Conservation (phyloP, 2,113 vertebrate genomes). For the Phaethornis superciliosus region DNA sequence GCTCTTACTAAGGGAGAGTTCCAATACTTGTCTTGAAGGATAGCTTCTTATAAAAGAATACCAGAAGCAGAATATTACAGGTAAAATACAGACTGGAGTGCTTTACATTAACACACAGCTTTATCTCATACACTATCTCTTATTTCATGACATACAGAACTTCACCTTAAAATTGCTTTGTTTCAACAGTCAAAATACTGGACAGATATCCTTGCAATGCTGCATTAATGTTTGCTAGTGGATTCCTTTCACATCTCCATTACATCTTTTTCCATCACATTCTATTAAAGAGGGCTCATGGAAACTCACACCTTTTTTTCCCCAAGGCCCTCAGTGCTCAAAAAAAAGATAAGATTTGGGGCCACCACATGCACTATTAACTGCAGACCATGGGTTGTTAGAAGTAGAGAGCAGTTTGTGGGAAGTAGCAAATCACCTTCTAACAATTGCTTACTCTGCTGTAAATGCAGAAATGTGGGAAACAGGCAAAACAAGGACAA, state of each 20-base stretch:
- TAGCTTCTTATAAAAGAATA: not conserved
- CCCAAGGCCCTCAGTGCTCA: not conserved
- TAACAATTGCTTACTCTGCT: conserved; percentile 8
- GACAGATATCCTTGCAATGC: not conserved
- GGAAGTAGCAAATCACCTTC: not conserved
- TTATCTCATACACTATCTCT: not conserved
- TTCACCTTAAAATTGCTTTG: not conserved
- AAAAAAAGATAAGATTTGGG: not conserved
- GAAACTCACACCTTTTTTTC: not conserved
- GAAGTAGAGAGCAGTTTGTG: not conserved
- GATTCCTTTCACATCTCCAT: not conserved
- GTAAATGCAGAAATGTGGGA: conserved; percentile 18
- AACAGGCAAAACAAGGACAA: conserved; percentile 50
- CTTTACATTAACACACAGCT: not conserved
- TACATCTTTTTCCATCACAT: not conserved
- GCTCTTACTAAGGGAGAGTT: not conserved
- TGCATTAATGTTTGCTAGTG: not conserved
- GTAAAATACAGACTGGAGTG: not conserved
- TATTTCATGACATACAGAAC: not conserved
- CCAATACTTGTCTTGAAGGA: not conserved
- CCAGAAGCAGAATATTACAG: not conserved
- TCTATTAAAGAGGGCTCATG: not conserved
- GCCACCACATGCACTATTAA: not conserved
- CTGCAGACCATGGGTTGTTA: not conserved
- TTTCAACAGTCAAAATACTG: not conserved